A percentile compares a stretch with the other conserved stretches of the same genome.
Conservation (phyloP, 2,113 vertebrate species). For the Apaloderma vittatum region DNA sequence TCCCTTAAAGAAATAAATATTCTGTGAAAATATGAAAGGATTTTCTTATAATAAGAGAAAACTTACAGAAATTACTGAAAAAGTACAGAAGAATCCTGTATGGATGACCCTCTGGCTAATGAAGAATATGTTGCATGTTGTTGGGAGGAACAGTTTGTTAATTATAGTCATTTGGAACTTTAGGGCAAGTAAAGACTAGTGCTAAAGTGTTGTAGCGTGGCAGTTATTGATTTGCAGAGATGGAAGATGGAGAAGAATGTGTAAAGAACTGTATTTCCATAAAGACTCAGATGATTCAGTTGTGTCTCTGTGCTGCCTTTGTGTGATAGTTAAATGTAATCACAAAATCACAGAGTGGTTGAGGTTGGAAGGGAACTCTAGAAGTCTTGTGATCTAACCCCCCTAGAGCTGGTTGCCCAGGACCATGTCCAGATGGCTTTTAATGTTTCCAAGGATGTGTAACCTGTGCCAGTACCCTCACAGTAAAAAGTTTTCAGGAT, state of each 20-base stretch:
- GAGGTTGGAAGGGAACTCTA: not conserved
- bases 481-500: not conserved
- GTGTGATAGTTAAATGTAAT: not conserved
- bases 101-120: not conserved
- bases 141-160: not conserved
- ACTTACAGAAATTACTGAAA: not conserved
- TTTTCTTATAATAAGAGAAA: not conserved
- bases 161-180: not conserved
- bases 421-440: not conserved
- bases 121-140: not conserved
- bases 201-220: not conserved
- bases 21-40: not conserved
- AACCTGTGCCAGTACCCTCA: not conserved
- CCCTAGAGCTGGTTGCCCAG: not conserved
- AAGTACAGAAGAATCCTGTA: not conserved
- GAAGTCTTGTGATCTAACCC: not conserved
- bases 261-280: accelerated
- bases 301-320: not conserved
- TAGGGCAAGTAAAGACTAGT: not conserved
- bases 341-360: not conserved
- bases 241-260: not conserved
- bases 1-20: not conserved
- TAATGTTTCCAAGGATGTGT: not conserved
- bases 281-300: not conserved
- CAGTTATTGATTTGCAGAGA: not conserved